Base-by-base conservation (phyloP, 2,113 vertebrate species). In the Protobothrops flavoviridis region DNA sequence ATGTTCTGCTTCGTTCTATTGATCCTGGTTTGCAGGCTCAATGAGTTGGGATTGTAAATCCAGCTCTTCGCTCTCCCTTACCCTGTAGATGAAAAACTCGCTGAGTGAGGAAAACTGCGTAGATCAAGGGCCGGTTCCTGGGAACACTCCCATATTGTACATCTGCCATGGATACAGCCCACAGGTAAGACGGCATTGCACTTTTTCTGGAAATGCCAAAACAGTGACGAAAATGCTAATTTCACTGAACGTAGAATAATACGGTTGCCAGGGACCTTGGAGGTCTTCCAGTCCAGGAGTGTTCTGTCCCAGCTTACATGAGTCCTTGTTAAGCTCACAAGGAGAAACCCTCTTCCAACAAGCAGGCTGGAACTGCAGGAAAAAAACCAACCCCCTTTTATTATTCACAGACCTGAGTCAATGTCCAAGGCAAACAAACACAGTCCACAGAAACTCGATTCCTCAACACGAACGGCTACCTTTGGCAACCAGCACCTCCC, bases 81-180 rank as follows among this genome's bases (percentile, higher is more conserved):
- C 55, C 52, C 50, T 91, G 86, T 92, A 97, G 96, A 94, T 97
- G 94, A 97, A 92, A 95, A 97, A 96, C 33, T 15, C 88, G 0
- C 3, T 97, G 93, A 95, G 95, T 88, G 56, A 94, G 88, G 89
- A 57, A 2, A 0, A 96, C 53, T 97, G 95, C 87, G 64, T 97
- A 33, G 95, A 96, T 89, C 90, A 91, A 4, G 95, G 95, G 5
- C 89, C 94, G 7, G 0, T 91, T n/a, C 85, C 94, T 57, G 93
- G 90, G 57, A 94, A 96, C 33, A 95, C 10, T 0, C 95, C 94
- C 3, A 85, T 95, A 89, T 90, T 96, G 91, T n/a, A 92, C 92
- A 0, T 0, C 11, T 96, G 95, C 85, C 93, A 95, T 52, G 6
- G 9, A 13, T 93, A 74, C 11, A 85, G 23, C 55, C 0, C 87